These are phyloP conservation scores for Leucopternis melanops DNA, from an alignment of 2,113 vertebrate species.

Conservation along the genomic window DNA sequence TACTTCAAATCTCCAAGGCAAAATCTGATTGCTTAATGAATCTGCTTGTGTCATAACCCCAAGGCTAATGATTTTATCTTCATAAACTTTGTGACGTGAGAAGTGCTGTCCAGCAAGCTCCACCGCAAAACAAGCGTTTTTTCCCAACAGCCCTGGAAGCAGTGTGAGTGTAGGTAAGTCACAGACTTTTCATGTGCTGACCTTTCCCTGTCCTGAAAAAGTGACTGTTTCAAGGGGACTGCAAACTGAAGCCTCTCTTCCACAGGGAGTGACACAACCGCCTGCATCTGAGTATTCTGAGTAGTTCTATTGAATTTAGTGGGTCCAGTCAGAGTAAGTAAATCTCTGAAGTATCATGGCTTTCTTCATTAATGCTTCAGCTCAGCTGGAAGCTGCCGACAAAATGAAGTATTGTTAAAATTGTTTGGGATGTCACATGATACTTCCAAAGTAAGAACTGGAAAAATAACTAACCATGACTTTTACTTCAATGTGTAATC, in stretches of 20 bases:
- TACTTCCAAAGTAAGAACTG: neutral
- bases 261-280: neutral
- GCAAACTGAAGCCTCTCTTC: neutral
- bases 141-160: neutral
- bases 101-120: neutral
- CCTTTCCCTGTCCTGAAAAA: neutral
- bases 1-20: neutral
- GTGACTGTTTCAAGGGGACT: neutral
- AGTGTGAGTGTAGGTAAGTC: neutral
- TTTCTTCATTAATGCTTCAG: neutral
- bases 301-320: neutral
- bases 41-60: neutral
- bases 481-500: neutral
- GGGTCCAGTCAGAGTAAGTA: neutral
- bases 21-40: neutral
- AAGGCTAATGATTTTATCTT: neutral
- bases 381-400: neutral
- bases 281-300: neutral
- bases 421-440: neutral
- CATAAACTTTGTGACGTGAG: neutral
- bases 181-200: neutral
- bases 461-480: neutral
- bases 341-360: neutral
- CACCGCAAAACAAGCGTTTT: neutral
- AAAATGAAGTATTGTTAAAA: neutral